Evolutionary conservation across 2,888 invertebrate species (phyloP).

Genomic region (Oscheius sp.): DNA sequence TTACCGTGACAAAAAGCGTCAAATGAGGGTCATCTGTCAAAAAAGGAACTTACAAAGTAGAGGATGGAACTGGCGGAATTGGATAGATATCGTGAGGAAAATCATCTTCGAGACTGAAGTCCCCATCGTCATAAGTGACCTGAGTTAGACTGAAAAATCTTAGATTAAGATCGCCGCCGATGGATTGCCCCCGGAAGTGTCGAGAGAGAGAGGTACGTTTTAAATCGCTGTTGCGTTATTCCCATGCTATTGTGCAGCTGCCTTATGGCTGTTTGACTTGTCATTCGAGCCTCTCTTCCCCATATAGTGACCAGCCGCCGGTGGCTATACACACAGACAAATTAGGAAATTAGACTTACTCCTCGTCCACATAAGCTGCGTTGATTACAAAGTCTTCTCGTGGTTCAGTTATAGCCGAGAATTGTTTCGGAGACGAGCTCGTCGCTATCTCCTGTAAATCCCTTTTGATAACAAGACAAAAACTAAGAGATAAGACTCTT

Average conservation of each 20-base stretch:
- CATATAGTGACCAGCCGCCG: constrained; percentile 13
- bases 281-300: constrained; percentile 21
- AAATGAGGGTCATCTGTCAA: too few relatives aligned
- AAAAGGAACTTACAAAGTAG: not conserved
- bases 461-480: too few relatives aligned
- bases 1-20: too few relatives aligned
- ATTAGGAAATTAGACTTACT: constrained; percentile 17
- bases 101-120: not conserved
- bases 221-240: not conserved
- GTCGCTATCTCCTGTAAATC: constrained; percentile 12
- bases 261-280: constrained; percentile 18
- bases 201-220: not conserved
- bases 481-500: not conserved
- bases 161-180: too few relatives aligned
- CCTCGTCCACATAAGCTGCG: constrained; percentile 16
- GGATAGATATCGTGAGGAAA: not conserved
- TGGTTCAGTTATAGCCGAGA: not conserved
- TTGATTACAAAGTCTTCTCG: constrained; percentile 13
- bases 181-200: not conserved
- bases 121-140: constrained; percentile 16
- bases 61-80: not conserved
- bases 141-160: constrained; percentile 1
- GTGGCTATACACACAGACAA: not conserved
- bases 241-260: constrained; percentile 16
- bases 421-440: not conserved